These are phyloP conservation scores for Acanthacorydalis orientalis DNA, from an alignment of 2,888 invertebrate species.

Conservation along the genomic window DNA sequence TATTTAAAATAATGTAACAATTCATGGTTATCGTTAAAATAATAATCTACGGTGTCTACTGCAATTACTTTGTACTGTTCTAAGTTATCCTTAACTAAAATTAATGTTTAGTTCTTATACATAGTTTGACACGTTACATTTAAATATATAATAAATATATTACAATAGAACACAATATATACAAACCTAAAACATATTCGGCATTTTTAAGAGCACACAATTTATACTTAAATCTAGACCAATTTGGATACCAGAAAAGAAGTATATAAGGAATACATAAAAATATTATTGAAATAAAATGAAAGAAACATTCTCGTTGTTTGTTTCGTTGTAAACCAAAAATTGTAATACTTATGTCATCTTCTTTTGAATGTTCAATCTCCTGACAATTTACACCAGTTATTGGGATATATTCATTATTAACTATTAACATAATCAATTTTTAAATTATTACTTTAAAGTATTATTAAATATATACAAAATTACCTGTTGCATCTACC, in stretches of 20 bases:
- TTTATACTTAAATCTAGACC: conserved; percentile 33
- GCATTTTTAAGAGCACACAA: conserved; percentile 38
- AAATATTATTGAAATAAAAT: conserved; percentile 30
- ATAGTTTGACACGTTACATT: not conserved
- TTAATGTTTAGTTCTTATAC: conserved; percentile 8
- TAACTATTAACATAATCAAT: conserved; percentile 15
- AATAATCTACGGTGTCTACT: conserved; percentile 28
- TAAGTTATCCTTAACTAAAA: conserved; percentile 32
- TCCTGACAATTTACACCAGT: conserved; percentile 35
- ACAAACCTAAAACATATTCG: conserved; percentile 35
- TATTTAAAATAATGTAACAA: conserved; percentile 34
- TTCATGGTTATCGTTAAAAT: conserved; percentile 28
- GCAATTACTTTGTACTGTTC: conserved; percentile 28
- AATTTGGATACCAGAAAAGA: conserved; percentile 36
- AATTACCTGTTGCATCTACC: not conserved
- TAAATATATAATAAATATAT: not conserved
- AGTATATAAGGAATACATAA: conserved; percentile 39
- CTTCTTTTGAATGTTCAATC: conserved; percentile 27
- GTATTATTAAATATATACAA: not conserved
- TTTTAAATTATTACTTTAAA: not conserved
- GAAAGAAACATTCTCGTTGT: conserved; percentile 29
- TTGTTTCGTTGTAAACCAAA: conserved; percentile 33
- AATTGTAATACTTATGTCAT: conserved; percentile 27
- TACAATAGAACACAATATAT: not conserved
- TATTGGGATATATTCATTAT: conserved; percentile 38